Evolutionary conservation across 2,888 invertebrate genomes (phyloP).

Genomic region (Parascotia fuliginaria): DNA sequence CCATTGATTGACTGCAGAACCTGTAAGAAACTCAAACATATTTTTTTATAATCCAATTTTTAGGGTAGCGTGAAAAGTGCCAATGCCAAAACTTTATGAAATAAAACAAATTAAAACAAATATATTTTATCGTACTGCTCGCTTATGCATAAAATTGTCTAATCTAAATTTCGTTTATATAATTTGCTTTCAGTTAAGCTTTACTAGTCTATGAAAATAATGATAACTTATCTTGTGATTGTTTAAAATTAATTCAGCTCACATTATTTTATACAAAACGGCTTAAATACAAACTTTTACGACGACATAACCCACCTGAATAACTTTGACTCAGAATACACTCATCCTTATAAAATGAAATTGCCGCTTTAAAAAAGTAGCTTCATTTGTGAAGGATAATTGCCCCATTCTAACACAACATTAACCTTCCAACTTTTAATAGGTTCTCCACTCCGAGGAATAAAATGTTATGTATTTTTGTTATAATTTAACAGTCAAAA

Average conservation of each 20-base stretch:
- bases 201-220: not conserved
- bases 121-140: too few species aligned
- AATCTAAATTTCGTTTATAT: too few species aligned
- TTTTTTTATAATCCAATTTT: too few species aligned
- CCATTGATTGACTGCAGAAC: too few species aligned
- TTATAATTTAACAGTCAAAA: slow-evolving; percentile 20
- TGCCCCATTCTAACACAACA: slow-evolving; percentile 51
- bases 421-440: slow-evolving; percentile 53
- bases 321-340: slow-evolving; percentile 22
- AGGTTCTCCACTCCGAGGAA: slow-evolving; percentile 40
- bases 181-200: too few species aligned
- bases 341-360: slow-evolving; percentile 40
- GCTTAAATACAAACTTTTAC: slow-evolving; percentile 11
- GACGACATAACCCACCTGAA: slow-evolving; percentile 16
- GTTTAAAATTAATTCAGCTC: not conserved
- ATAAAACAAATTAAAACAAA: too few species aligned
- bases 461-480: slow-evolving; percentile 45
- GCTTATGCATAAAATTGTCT: too few species aligned
- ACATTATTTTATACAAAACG: slow-evolving; percentile 8
- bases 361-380: slow-evolving; percentile 41
- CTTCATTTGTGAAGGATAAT: slow-evolving; percentile 52
- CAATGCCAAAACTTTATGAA: too few species aligned
- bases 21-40: too few species aligned
- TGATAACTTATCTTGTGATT: not conserved
- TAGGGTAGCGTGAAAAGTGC: too few species aligned